These are phyloP conservation scores for Jordanella pulchra DNA, from an alignment of 2,797 vertebrate genomes.

Conservation along the genomic window DNA sequence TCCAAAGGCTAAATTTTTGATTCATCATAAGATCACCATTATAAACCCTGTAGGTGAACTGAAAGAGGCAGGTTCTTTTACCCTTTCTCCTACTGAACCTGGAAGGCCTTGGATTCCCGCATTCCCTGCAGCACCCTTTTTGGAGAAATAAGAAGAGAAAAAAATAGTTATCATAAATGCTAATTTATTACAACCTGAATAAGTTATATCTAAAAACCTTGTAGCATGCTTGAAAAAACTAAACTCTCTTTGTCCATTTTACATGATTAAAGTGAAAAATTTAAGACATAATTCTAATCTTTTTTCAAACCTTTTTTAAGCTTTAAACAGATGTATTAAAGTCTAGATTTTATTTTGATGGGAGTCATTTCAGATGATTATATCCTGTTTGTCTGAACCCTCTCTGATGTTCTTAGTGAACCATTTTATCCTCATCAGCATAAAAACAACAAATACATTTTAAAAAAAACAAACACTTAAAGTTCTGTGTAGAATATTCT, in stretches of 20 bases:
- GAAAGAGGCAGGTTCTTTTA: constrained; percentile 48
- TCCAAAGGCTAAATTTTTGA: neutral
- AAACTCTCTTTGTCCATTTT: too few relatives aligned
- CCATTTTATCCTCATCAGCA: neutral
- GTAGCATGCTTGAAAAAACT: too few relatives aligned
- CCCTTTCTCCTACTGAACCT: constrained; percentile 83
- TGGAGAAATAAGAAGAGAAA: constrained; percentile 13
- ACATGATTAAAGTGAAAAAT: too few relatives aligned
- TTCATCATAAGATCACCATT: too few relatives aligned
- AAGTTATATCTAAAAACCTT: neutral
- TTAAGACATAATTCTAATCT: too few relatives aligned
- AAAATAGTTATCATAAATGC: neutral
- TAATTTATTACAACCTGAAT: neutral
- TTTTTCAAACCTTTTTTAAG: too few relatives aligned
- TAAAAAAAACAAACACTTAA: too few relatives aligned
- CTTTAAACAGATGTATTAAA: neutral
- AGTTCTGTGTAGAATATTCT: too few relatives aligned
- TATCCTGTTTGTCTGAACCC: neutral
- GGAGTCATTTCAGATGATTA: too few relatives aligned
- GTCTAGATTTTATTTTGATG: neutral
- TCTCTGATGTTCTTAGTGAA: neutral
- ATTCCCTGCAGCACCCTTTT: constrained; percentile 83
- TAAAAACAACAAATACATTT: neutral
- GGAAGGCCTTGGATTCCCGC: constrained; percentile 80
- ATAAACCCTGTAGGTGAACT: neutral